Conservation (phyloP, 2,888 invertebrate species). For the Tetrapedia diversipes region DNA sequence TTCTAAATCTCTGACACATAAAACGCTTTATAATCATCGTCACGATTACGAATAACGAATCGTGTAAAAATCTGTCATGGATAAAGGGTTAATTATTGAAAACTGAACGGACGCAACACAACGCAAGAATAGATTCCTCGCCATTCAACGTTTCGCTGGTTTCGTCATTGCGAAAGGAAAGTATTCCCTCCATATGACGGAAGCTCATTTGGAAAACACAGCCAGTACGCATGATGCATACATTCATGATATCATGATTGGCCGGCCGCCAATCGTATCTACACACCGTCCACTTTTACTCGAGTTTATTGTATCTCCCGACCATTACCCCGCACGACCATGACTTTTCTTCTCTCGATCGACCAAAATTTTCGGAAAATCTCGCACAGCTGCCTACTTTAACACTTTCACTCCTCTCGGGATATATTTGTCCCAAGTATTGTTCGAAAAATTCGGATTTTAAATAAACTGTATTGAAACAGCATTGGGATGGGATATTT, state of each 20-base stretch:
- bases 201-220: slow-evolving; percentile 54
- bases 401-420: too few species aligned
- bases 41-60: too few species aligned
- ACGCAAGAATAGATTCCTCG: too few species aligned
- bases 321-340: slow-evolving; percentile 26
- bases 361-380: too few species aligned
- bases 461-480: too few species aligned
- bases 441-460: too few species aligned
- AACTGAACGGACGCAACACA: not conserved
- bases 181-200: slow-evolving; percentile 28
- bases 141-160: slow-evolving; percentile 1
- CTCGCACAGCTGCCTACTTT: too few species aligned
- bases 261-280: slow-evolving; percentile 47
- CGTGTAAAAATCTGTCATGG: too few species aligned
- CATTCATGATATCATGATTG: slow-evolving; percentile 59
- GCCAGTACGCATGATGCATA: slow-evolving; percentile 53
- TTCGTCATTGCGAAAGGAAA: slow-evolving; percentile 42
- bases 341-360: not conserved
- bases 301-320: slow-evolving; percentile 24
- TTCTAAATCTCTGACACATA: too few species aligned
- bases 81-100: not conserved
- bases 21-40: too few species aligned
- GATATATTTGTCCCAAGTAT: too few species aligned
- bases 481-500: too few species aligned
- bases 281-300: slow-evolving; percentile 40